These are phyloP conservation scores for Epizoanthus ramosus DNA, from an alignment of 92 coral and sea anemone species.

Conservation along the genomic window DNA sequence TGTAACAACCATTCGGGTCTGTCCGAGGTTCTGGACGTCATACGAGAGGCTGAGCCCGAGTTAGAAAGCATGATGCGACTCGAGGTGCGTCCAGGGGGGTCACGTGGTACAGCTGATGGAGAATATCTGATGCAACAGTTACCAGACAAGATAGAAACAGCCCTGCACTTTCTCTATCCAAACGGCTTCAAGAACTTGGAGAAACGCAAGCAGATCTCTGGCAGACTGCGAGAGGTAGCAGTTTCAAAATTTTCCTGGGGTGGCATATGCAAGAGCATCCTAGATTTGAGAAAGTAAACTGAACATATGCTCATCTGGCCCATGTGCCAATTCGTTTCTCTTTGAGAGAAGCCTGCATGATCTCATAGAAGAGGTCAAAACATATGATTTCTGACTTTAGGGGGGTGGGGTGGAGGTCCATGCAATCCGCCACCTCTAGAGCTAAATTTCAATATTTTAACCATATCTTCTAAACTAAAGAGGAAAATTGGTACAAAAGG, in stretches of 20 bases:
- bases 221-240: conserved; percentile 73
- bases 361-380: too few relatives aligned
- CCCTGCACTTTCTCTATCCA: conserved; percentile 71
- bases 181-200: conserved; percentile 64
- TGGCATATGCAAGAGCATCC: conserved; percentile 70
- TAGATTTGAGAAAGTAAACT: conserved; percentile 45
- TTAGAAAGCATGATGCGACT: conserved; percentile 72
- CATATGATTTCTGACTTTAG: too few relatives aligned
- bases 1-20: conserved; percentile 82
- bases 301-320: neutral
- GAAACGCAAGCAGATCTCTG: conserved; percentile 66
- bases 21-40: conserved; percentile 75
- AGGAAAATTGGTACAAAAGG: too few relatives aligned
- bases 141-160: conserved; percentile 68
- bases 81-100: conserved; percentile 80
- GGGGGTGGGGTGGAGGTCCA: too few relatives aligned
- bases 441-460: too few relatives aligned
- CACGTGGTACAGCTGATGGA: conserved; percentile 82
- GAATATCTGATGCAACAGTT: conserved; percentile 72
- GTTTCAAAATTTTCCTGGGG: conserved; percentile 88
- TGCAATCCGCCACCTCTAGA: too few relatives aligned
- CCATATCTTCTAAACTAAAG: too few relatives aligned
- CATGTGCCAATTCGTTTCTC: too few relatives aligned
- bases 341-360: too few relatives aligned
- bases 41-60: conserved; percentile 76